phyloP scores from a whole-genome alignment of 2,113 vertebrate genomes.

The Phoenicopterus ruber region DNA sequence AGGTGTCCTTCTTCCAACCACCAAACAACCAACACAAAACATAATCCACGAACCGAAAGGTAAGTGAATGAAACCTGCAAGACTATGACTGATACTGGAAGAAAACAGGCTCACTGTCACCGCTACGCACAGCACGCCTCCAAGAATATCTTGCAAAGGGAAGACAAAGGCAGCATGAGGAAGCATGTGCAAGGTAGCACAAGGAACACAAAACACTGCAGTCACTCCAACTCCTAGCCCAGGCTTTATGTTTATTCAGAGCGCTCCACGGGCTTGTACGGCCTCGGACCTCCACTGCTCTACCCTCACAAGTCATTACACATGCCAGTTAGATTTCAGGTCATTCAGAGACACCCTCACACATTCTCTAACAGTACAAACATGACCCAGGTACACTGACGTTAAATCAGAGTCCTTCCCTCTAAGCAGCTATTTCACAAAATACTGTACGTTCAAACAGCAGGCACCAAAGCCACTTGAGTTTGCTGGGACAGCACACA shows the following conservation, averaged over 20 bases:
- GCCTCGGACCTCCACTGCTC: background rate
- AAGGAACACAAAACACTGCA: background rate
- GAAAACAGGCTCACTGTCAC: background rate
- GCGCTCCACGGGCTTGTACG: background rate
- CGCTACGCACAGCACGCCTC: fast-evolving
- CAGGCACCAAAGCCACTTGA: background rate
- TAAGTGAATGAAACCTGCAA: background rate
- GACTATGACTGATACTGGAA: background rate
- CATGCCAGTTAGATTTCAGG: background rate
- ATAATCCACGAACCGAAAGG: background rate
- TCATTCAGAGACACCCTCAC: background rate
- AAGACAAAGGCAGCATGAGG: background rate
- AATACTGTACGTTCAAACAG: background rate
- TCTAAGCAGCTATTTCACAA: background rate
- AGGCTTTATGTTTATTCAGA: background rate
- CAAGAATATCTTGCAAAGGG: background rate
- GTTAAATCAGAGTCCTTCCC: background rate
- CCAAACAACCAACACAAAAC: background rate
- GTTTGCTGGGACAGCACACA: background rate
- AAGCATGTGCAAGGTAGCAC: background rate
- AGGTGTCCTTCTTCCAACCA: background rate
- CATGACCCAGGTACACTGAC: background rate
- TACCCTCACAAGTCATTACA: background rate
- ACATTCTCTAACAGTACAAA: background rate
- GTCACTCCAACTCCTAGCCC: background rate